Percentiles rank a stretch among this genome's conserved stretches.
Conservation (phyloP, 2,797 vertebrate species). For the Hipposideros larvatus region DNA sequence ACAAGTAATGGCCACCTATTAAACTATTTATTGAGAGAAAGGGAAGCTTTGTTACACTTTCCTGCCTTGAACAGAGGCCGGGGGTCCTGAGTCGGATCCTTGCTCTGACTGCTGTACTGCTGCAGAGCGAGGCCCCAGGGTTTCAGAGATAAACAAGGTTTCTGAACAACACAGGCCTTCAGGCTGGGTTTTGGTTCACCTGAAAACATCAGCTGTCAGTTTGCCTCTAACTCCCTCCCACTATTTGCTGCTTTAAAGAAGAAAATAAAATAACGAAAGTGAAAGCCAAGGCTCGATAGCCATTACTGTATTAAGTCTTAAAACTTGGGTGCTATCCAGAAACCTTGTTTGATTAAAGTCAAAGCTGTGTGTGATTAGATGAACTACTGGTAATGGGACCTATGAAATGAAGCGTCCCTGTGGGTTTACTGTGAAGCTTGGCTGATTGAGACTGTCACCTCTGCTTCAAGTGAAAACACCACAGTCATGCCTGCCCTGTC, state of each 20-base stretch:
- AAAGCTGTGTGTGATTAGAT: background rate
- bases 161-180: background rate
- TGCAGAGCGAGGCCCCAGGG: background rate
- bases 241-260: conserved; percentile 1
- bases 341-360: background rate
- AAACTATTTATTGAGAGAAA: background rate
- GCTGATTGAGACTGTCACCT: too few relatives aligned
- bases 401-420: background rate
- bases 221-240: background rate
- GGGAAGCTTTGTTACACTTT: background rate
- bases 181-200: background rate
- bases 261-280: background rate
- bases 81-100: background rate
- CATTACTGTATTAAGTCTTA: background rate
- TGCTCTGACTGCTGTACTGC: background rate
- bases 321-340: background rate
- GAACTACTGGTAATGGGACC: background rate
- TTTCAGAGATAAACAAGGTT: background rate
- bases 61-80: background rate
- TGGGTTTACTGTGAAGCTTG: background rate
- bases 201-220: background rate
- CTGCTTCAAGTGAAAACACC: background rate
- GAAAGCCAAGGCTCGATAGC: background rate
- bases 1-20: background rate
- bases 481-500: background rate